phyloP scores from a whole-genome alignment of 2,113 vertebrate genomes.

The Brachionichthys hirsutus region DNA sequence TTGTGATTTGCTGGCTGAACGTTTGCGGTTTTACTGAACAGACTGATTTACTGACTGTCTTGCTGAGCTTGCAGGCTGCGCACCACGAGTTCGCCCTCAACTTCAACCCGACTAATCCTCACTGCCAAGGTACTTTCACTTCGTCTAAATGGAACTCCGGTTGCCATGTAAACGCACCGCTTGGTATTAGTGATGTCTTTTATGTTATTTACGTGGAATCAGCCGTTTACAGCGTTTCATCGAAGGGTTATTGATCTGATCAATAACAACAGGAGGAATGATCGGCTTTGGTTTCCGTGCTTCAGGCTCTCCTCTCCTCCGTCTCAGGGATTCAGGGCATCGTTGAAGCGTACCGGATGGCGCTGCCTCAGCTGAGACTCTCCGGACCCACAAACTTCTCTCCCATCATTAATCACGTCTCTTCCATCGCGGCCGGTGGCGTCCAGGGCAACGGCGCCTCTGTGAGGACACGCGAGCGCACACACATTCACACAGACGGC shows the following conservation, averaged over 20 bases:
- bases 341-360: constrained; percentile 84
- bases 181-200: too few species aligned
- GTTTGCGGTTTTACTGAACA: too few species aligned
- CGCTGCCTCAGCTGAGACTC: constrained; percentile 84
- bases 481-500: background rate
- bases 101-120: constrained; percentile 87
- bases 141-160: too few species aligned
- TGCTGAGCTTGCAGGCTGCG: constrained; percentile 78
- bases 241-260: too few species aligned
- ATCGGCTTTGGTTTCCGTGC: too few species aligned
- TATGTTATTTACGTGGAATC: too few species aligned
- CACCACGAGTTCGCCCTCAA: constrained; percentile 92
- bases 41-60: constrained; percentile 1
- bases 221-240: too few species aligned
- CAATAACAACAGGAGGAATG: too few species aligned
- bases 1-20: background rate
- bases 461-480: constrained; percentile 70
- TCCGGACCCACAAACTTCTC: constrained; percentile 94
- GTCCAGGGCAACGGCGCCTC: constrained; percentile 78
- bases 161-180: too few species aligned
- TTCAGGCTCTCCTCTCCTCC: too few species aligned
- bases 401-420: constrained; percentile 89
- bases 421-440: constrained; percentile 77
- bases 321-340: constrained; percentile 87
- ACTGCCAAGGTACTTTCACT: constrained; percentile 83